A percentile compares a stretch with the other conserved stretches of the same genome.
Conservation (phyloP, 2,113 vertebrate genomes). For the Peucedramus taeniatus region DNA sequence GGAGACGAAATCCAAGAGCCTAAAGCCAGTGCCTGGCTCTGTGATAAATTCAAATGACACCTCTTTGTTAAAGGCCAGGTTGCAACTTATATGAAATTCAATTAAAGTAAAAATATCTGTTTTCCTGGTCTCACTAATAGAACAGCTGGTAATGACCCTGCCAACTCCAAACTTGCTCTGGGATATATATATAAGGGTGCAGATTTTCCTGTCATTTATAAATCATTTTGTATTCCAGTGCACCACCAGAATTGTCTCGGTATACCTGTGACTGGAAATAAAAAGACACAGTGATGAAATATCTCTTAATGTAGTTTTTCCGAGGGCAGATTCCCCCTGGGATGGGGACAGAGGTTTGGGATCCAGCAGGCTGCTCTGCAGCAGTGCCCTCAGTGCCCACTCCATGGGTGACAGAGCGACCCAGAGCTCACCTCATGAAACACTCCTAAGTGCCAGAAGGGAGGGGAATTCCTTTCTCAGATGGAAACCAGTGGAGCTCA, state of each 20-base stretch:
- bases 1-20: not conserved
- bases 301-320: not conserved
- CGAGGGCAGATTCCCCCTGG: not conserved
- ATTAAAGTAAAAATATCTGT: constrained; percentile 60
- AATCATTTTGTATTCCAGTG: not conserved
- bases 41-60: constrained; percentile 14
- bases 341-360: not conserved
- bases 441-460: not conserved
- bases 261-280: not conserved
- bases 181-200: not conserved
- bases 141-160: constrained; percentile 4
- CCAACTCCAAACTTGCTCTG: constrained; percentile 6
- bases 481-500: not conserved
- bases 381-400: not conserved
- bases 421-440: not conserved
- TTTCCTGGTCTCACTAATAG: constrained; percentile 27
- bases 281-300: not conserved
- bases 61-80: constrained; percentile 17
- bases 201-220: constrained; percentile 2
- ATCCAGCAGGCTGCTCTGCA: not conserved
- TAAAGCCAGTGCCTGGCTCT: not conserved
- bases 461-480: not conserved
- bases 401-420: rapidly evolving
- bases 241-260: not conserved
- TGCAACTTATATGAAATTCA: constrained; percentile 41